Conservation (phyloP, 2,888 invertebrate genomes). For the Sericinus montela region DNA sequence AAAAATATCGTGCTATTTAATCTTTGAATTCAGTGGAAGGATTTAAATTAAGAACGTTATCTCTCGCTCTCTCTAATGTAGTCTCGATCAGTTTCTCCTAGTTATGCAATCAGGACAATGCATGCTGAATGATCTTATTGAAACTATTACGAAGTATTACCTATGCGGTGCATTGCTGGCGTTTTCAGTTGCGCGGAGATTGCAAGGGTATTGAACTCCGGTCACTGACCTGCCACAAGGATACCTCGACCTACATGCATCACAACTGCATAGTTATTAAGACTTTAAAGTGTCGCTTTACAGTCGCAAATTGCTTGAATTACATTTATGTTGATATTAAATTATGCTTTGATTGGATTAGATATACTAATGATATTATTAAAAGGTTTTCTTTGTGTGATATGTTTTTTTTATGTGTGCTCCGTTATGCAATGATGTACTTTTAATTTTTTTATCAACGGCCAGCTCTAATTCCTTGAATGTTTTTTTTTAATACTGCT, state of each 20-base stretch:
- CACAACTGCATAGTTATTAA: background rate
- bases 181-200: conserved; percentile 33
- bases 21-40: too few species aligned
- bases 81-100: too few species aligned
- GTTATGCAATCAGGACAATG: background rate
- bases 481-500: too few species aligned
- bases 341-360: conserved; percentile 8
- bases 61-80: too few species aligned
- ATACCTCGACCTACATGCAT: conserved; percentile 33
- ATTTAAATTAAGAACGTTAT: too few species aligned
- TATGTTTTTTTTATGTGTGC: too few species aligned
- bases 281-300: background rate
- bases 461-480: too few species aligned
- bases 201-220: conserved; percentile 36
- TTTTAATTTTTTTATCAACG: too few species aligned
- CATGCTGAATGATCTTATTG: background rate
- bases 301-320: background rate
- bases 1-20: too few species aligned
- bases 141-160: background rate
- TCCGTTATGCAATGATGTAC: too few species aligned
- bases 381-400: conserved; percentile 4
- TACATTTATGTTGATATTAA: conserved; percentile 1
- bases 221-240: conserved; percentile 57
- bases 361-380: conserved; percentile 4
- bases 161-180: conserved; percentile 14